Conservation (phyloP, 2,113 vertebrate genomes). For the Salvator merianae region DNA sequence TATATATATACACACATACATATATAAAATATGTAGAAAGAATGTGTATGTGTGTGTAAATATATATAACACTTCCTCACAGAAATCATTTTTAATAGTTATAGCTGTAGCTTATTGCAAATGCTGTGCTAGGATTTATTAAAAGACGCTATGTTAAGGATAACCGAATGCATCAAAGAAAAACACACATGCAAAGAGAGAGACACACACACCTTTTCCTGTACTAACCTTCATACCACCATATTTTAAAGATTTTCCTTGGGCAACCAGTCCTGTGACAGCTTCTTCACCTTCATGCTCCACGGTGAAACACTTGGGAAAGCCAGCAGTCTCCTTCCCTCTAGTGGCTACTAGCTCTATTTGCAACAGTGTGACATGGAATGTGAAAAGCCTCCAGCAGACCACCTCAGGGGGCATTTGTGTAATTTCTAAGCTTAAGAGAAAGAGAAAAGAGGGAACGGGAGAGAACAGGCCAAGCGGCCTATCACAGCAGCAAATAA, state of each 20-base stretch:
- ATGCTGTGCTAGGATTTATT: constrained; percentile 20
- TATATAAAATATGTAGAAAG: background rate
- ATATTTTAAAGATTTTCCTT: constrained; percentile 69
- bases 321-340: constrained; percentile 83
- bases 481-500: constrained; percentile 66
- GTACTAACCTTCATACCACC: constrained; percentile 72
- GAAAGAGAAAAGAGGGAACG: background rate
- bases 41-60: background rate
- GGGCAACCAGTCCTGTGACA: constrained; percentile 66
- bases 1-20: background rate
- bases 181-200: constrained; percentile 11
- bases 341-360: constrained; percentile 79
- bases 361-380: constrained; percentile 73
- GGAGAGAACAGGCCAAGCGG: constrained; percentile 42
- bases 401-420: constrained; percentile 64
- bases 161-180: constrained; percentile 50
- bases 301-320: constrained; percentile 66
- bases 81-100: constrained; percentile 52
- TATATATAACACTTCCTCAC: constrained; percentile 49
- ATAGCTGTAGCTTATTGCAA: constrained; percentile 38
- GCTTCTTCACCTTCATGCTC: constrained; percentile 69
- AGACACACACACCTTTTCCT: constrained; percentile 32
- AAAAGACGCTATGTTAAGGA: constrained; percentile 50
- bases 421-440: constrained; percentile 61
- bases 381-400: constrained; percentile 58